These are phyloP conservation scores for Abrostola triplasia DNA, from an alignment of 2,888 invertebrate species.

Conservation along the genomic window DNA sequence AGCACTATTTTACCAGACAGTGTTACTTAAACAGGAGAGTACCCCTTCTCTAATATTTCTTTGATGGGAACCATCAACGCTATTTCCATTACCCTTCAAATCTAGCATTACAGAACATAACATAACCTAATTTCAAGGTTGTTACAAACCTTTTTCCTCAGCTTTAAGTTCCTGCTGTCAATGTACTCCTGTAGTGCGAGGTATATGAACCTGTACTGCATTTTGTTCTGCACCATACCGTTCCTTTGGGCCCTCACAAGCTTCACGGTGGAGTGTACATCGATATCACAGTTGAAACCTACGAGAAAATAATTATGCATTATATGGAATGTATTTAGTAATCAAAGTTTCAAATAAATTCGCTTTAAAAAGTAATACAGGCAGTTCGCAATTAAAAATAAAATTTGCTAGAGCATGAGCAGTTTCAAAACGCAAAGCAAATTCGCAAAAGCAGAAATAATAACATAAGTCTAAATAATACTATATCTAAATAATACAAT, in stretches of 20 bases:
- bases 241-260: conserved; percentile 97
- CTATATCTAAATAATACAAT: conserved; percentile 1
- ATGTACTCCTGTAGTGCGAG: conserved; percentile 97
- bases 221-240: conserved; percentile 99
- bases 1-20: too few relatives aligned
- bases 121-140: too few relatives aligned
- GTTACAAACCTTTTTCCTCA: conserved; percentile 48
- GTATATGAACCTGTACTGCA: conserved; percentile 99
- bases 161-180: conserved; percentile 85
- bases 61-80: too few relatives aligned
- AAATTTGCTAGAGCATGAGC: background rate
- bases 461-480: conserved; percentile 2
- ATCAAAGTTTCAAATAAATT: too few relatives aligned
- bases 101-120: too few relatives aligned
- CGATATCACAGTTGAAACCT: conserved; percentile 97
- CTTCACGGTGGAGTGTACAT: conserved; percentile 98
- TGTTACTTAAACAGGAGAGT: too few relatives aligned
- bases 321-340: background rate
- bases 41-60: too few relatives aligned
- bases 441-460: conserved; percentile 24
- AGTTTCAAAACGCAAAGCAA: background rate
- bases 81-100: too few relatives aligned
- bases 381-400: background rate
- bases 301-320: conserved; percentile 31
- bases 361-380: background rate